Percentiles rank a stretch among this genome's conserved stretches.
phyloP scores from a whole-genome alignment of 2,888 invertebrate genomes.

The Lathronympha strigana region DNA sequence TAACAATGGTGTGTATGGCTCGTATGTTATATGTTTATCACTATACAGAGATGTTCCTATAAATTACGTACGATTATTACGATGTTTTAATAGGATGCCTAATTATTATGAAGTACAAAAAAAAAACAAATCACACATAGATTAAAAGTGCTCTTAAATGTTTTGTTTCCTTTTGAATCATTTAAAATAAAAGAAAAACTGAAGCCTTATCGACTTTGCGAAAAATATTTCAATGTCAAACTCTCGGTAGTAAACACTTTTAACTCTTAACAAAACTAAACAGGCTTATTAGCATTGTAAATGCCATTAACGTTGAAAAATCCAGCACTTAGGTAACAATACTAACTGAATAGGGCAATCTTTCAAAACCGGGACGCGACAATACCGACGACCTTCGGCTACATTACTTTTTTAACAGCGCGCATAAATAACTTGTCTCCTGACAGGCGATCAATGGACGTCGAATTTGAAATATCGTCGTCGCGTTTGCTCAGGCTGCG shows the following conservation, averaged over 20 bases:
- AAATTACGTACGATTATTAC: too few species aligned
- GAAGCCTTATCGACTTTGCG: background rate
- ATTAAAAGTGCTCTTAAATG: too few species aligned
- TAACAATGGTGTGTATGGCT: too few species aligned
- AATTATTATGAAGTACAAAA: too few species aligned
- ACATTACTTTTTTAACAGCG: constrained; percentile 32
- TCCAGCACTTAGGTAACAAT: constrained; percentile 33
- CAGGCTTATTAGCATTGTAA: constrained; percentile 21
- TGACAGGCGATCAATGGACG: constrained; percentile 41
- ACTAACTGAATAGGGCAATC: constrained; percentile 8
- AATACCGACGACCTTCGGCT: constrained; percentile 22
- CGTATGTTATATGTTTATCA: too few species aligned
- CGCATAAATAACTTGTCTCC: constrained; percentile 34
- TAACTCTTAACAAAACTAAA: constrained; percentile 15
- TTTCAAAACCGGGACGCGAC: constrained; percentile 20
- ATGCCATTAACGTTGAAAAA: constrained; percentile 24
- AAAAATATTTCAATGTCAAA: background rate
- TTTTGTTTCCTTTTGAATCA: too few species aligned
- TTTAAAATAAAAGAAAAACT: too few species aligned
- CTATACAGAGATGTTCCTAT: too few species aligned
- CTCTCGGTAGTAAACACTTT: background rate
- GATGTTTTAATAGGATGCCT: too few species aligned
- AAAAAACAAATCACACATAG: too few species aligned
- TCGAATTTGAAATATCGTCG: constrained; percentile 36
- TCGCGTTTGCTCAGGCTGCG: constrained; percentile 30